A percentile compares a stretch with the other conserved stretches of the same genome.
These are phyloP conservation scores for Thalassarche chlororhynchos DNA, from an alignment of 2,113 vertebrate genomes.

Conservation along the genomic window DNA sequence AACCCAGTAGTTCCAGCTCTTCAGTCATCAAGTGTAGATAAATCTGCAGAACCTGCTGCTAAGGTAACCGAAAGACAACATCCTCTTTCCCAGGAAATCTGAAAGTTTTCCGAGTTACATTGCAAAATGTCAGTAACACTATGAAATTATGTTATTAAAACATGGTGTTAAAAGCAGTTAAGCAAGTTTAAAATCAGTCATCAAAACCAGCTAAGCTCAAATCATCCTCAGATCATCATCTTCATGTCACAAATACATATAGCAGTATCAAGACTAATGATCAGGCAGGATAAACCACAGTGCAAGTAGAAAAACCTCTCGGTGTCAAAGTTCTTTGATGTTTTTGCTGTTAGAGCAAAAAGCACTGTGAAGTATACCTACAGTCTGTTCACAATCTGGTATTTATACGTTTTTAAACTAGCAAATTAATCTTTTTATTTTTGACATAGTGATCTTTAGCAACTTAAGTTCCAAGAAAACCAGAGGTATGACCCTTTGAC, in stretches of 20 bases:
- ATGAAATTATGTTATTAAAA: background rate
- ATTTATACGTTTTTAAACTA: background rate
- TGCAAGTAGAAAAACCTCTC: background rate
- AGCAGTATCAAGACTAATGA: background rate
- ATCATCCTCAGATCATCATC: background rate
- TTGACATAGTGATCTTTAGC: background rate
- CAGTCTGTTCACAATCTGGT: background rate
- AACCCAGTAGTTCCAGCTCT: background rate
- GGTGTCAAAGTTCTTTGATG: background rate
- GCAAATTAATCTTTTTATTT: background rate
- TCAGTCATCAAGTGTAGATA: background rate
- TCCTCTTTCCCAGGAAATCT: background rate
- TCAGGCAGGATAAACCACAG: background rate
- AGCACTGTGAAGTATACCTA: background rate
- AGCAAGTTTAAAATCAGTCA: background rate
- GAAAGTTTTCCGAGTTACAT: background rate
- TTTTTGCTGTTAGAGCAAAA: background rate
- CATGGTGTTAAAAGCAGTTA: background rate
- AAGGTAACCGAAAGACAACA: background rate
- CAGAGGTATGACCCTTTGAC: background rate
- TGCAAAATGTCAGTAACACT: background rate
- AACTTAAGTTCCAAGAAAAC: background rate
- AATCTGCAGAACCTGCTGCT: background rate
- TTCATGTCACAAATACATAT: background rate
- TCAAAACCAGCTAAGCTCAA: background rate